Base-by-base conservation (phyloP, 2,888 invertebrate genomes). In the Apocheima hispidaria region DNA sequence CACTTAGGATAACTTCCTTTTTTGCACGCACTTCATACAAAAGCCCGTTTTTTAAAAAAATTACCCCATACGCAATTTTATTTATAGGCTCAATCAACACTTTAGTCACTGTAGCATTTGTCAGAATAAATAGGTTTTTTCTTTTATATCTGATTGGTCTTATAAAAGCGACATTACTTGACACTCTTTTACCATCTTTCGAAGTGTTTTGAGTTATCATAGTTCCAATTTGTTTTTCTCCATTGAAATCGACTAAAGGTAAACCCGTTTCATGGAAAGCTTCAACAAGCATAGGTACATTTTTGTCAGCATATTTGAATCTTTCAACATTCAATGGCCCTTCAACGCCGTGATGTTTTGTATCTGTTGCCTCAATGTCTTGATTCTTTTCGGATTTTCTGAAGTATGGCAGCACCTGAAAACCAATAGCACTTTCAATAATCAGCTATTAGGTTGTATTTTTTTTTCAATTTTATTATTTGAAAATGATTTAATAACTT, bases 361-460 rank as follows among this genome's bases (percentile, higher is more conserved):
- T 83, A 73, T 94, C 88, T 40, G 90, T 79, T 4, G 82, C 79
- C 70, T 92, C 93, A 9, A 81, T 62, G 66, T 95, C 91, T 65
- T 87, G 83, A 75, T 95, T 95, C 49, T 94, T 89, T 85, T 95
- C 95, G 0, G 94, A 94, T 83, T 95, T 95, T 41, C 88, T 94
- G 71, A 95, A 96, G 78, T 96, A 96, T 0, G 95, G 95, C 10
- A 96, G 85, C 0, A 95, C 87, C 91, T 91, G 75, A 50, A 84
- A 86, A 46, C 20, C 2, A 14, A 7, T 0, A 16, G 14, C 23
- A 30, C 1, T 10, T 41, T 0, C 12, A 21, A n/a, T 0, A n/a
- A n/a, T n/a, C n/a, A n/a, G n/a, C n/a, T n/a, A n/a, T n/a, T n/a
- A n/a, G n/a, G n/a, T n/a, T n/a, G n/a, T n/a, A n/a, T n/a, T n/a